Evolutionary conservation across 2,113 vertebrate species (phyloP), one percentile per base, ranked within the genome.

Genomic region (Cyphomyrus plagiostoma): DNA sequence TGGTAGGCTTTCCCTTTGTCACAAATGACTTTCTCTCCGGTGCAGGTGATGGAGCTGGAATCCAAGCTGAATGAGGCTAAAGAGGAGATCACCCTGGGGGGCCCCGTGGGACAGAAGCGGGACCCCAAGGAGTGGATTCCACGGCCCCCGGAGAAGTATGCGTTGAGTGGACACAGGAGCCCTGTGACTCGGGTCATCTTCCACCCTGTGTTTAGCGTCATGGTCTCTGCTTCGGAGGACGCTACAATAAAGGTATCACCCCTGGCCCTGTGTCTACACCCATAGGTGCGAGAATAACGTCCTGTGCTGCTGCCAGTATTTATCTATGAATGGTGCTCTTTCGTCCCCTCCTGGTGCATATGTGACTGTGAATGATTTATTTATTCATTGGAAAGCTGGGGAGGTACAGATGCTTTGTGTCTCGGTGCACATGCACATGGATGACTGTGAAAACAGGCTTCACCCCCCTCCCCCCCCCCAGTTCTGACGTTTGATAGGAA

Each of bases 51-150:
- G 98, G 98, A 99, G 96, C 94, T 99, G 96, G 98, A 99, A 95
- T 99, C 98, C 0, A 99, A 99, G 92, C 94, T 99, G 94, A 99
- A 99, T 91, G 98, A 99, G 95, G 98, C 98, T 3, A 99, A 99
- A 95, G 98, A 99, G 95, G 98, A 99, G 93, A 99, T 99, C 94
- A 99, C 98, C 91, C 97, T 97, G 11, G 98, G 98, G 92, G 98
- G 97, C 87, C 96, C 98, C 39, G 97, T 99, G 91, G 97, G 96
- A 90, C 98, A 98, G 93, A 99, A 99, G 94, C 96, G 98, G 93
- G 98, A 99, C 94, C 98, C 98, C 91, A 99, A 99, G 93, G 98
- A 99, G 94, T 99, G 98, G 98, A 99, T 99, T 94, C 98, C 98
- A 89, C 98, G 98, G 90, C 98, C 98, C 89, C 98, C 98, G 86